Base-by-base conservation (phyloP, 2,888 invertebrate species). In the Diarsia mendica region DNA sequence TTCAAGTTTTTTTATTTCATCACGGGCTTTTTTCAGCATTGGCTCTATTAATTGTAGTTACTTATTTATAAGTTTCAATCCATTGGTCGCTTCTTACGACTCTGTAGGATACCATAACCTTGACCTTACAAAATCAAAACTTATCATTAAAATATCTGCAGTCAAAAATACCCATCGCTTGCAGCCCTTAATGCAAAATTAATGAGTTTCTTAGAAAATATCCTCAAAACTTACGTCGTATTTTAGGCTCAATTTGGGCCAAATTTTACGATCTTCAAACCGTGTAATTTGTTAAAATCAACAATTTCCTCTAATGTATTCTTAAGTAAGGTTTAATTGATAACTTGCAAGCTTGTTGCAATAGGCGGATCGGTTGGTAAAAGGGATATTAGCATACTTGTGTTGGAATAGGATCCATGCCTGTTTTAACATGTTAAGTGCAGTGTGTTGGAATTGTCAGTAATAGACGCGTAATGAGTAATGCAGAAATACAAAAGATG, bases 281-380 rank as follows among this genome's bases (percentile, higher is more conserved):
- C 51, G 67, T 82, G 61, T 78, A 85, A 85, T 85, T 83, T 77
- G 61, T 70, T 75, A 64, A 58, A 64, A 46, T 28, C 55, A 33
- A 44, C 64, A 39, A 85, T 78, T 66, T 63, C 20, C 64, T 80
- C 67, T 86, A 84, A 86, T 82, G 66, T 73, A 75, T 85, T 86
- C 84, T 73, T 84, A 82, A 86, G 80, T 84, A 75, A 80, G 66
- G 39, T 68, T 67, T 86, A 76, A 86, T 82, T 80, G 77, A 74
- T 72, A 64, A 77, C 55, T 60, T 51, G 69, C 67, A 61, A 75
- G 76, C 20, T 44, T 60, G 58, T 75, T 68, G 74, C 70, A 72
- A 58, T 23, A 39, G 53, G 68, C 23, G 63, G 51, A 39, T n/a
- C 13, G 51, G 61, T 79, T 9, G 39, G 74, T 55, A 74, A 81